These are phyloP conservation scores for Abscondita cerata DNA, from an alignment of 2,888 invertebrate species.

Conservation along the genomic window DNA sequence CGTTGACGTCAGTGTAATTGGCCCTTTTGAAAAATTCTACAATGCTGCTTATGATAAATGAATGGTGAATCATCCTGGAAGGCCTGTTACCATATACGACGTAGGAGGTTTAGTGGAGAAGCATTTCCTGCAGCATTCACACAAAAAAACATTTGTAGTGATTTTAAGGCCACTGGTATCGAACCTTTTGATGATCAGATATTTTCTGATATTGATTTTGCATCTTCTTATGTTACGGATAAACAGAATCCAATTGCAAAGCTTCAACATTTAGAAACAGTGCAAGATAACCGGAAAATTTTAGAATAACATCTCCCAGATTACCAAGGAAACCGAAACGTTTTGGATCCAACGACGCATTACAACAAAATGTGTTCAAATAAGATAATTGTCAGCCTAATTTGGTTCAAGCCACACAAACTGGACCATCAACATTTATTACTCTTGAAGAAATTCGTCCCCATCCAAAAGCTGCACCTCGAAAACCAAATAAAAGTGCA, in stretches of 20 bases:
- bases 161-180: too few species aligned
- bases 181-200: constrained; percentile 4
- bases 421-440: constrained; percentile 3
- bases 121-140: constrained; percentile 3
- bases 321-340: background rate
- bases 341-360: background rate
- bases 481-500: constrained; percentile 1
- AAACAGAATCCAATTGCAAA: too few species aligned
- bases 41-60: constrained; percentile 6
- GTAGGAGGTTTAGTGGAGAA: constrained; percentile 4
- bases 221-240: constrained; percentile 2
- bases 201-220: constrained; percentile 7
- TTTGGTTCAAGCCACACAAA: background rate
- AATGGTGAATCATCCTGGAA: constrained; percentile 1
- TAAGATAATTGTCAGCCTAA: background rate
- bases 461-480: background rate
- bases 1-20: background rate
- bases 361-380: background rate
- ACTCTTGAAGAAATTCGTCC: constrained; percentile 5
- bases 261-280: too few species aligned
- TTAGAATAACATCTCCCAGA: background rate
- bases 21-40: background rate
- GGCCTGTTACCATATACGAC: background rate
- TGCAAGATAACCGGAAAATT: constrained; percentile 2
- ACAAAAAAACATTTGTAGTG: constrained; percentile 7